Conservation (phyloP, 2,888 invertebrate species). For the Phaedon cochleariae region DNA sequence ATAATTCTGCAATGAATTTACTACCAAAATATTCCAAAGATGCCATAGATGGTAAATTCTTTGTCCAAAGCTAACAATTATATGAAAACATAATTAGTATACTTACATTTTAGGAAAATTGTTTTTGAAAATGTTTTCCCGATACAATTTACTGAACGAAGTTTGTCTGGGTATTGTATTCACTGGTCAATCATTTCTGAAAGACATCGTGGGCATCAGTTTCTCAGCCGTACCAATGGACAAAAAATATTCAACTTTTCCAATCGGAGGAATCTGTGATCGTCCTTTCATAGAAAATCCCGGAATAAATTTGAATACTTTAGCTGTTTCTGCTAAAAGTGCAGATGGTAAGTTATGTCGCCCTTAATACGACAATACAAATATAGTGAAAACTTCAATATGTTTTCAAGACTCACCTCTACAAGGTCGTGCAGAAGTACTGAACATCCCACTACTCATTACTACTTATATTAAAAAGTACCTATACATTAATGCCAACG, state of each 20-base stretch:
- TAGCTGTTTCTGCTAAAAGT: slow-evolving; percentile 29
- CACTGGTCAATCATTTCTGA: slow-evolving; percentile 65
- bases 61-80: not conserved
- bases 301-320: slow-evolving; percentile 26
- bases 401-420: too few species aligned
- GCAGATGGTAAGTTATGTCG: slow-evolving; percentile 15
- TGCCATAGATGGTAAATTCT: slow-evolving; percentile 60
- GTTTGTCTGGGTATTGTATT: slow-evolving; percentile 66
- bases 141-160: slow-evolving; percentile 62
- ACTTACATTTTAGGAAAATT: slow-evolving; percentile 22
- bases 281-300: slow-evolving; percentile 48
- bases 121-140: slow-evolving; percentile 47
- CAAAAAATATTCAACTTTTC: slow-evolving; percentile 45
- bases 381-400: too few species aligned
- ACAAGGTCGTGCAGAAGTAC: too few species aligned
- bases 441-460: too few species aligned
- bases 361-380: not conserved
- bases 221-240: slow-evolving; percentile 58
- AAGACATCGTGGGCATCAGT: slow-evolving; percentile 58
- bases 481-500: too few species aligned
- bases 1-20: slow-evolving; percentile 61
- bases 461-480: too few species aligned
- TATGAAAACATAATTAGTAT: not conserved
- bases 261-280: slow-evolving; percentile 66
- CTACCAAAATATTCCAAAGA: slow-evolving; percentile 55